Conservation (phyloP, 1,140 invertebrate species). For the Battus philenor region DNA sequence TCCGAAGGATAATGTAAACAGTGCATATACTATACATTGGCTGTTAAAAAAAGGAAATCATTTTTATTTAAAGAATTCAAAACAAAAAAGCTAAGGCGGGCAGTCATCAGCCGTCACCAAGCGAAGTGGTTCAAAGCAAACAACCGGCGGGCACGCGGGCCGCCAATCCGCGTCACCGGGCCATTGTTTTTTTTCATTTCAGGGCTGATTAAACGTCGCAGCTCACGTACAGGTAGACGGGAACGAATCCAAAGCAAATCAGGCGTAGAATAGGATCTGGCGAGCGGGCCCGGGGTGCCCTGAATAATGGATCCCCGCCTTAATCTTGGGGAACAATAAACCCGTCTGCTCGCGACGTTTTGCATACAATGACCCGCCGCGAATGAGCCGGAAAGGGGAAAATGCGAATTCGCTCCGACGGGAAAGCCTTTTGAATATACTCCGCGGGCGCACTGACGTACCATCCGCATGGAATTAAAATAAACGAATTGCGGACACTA, state of each 20-base stretch:
- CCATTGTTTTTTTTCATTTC: conserved; percentile 63
- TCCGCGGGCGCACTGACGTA: neutral
- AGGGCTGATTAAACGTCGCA: conserved; percentile 58
- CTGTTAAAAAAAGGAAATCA: too few relatives aligned
- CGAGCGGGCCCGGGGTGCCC: conserved; percentile 26
- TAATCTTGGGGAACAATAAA: conserved; percentile 65
- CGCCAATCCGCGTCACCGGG: conserved; percentile 37
- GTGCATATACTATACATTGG: too few relatives aligned
- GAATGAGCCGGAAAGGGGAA: conserved; percentile 28
- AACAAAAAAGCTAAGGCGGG: too few relatives aligned
- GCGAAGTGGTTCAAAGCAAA: conserved; percentile 18
- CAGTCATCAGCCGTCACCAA: too few relatives aligned
- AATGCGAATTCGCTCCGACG: conserved; percentile 23
- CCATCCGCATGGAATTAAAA: too few relatives aligned
- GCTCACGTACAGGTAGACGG: conserved; percentile 39
- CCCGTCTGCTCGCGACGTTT: conserved; percentile 53
- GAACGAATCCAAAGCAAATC: conserved; percentile 41
- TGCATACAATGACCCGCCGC: conserved; percentile 60
- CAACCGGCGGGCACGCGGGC: conserved; percentile 28
- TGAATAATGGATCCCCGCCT: conserved; percentile 50
- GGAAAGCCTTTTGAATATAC: conserved; percentile 10
- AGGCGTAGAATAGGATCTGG: conserved; percentile 46
- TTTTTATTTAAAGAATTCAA: too few relatives aligned
- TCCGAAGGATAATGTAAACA: too few relatives aligned
- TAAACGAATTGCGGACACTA: too few relatives aligned